Percentiles rank a stretch among this genome's conserved stretches.
phyloP scores from a whole-genome alignment of 2,113 vertebrate genomes.

The Pleuronectes platessa region DNA sequence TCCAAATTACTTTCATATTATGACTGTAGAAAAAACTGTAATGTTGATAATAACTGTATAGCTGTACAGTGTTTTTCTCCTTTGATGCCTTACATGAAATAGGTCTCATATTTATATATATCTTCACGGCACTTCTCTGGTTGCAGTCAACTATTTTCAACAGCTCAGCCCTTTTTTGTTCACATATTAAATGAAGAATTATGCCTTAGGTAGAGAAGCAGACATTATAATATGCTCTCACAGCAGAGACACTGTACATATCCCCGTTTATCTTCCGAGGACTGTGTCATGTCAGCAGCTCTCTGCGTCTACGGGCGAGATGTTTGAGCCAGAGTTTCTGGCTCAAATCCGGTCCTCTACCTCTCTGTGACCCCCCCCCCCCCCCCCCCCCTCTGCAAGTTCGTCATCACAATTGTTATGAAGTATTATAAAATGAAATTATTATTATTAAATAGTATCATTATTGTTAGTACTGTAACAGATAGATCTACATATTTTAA shows the following conservation, averaged over 20 bases:
- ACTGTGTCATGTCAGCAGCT: conserved; percentile 4
- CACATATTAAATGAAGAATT: conserved; percentile 22
- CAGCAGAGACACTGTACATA: conserved; percentile 6
- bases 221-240: conserved; percentile 5
- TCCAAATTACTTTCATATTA: conserved; percentile 26
- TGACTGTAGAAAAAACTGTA: conserved; percentile 12
- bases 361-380: background rate
- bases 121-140: conserved; percentile 11
- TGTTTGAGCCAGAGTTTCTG: background rate
- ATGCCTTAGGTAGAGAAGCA: background rate
- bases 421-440: background rate
- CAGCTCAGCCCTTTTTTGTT: background rate
- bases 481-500: background rate
- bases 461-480: conserved; percentile 3
- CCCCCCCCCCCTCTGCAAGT: background rate
- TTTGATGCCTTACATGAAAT: conserved; percentile 54
- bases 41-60: conserved; percentile 5
- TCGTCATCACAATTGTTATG: background rate
- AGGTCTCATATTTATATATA: conserved; percentile 18
- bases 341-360: background rate
- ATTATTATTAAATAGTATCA: no score
- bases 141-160: conserved; percentile 16
- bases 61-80: background rate
- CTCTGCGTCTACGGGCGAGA: background rate
- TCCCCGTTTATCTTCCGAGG: conserved; percentile 1